Conservation (phyloP, 2,797 vertebrate genomes). For the Girardinus metallicus region DNA sequence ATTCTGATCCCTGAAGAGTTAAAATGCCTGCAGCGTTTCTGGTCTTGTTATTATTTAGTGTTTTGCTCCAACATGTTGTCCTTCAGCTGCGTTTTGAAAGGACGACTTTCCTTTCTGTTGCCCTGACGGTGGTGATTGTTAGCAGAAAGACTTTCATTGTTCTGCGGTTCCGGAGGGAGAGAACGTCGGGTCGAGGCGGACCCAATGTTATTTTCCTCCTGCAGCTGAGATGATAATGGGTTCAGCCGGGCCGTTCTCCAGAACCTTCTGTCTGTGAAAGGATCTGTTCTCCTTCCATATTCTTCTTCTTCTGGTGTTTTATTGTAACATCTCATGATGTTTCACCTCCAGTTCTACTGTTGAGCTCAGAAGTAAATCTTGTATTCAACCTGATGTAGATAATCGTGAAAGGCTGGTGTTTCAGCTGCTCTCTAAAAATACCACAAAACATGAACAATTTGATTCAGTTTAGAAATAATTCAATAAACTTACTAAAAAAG, state of each 20-base stretch:
- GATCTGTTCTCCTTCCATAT: no score
- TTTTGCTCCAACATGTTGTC: no score
- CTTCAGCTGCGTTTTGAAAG: neutral
- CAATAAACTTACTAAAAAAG: no score
- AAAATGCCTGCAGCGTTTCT: no score
- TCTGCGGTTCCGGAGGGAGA: neutral
- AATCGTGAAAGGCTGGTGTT: no score
- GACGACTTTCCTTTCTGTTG: neutral
- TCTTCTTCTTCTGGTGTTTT: neutral
- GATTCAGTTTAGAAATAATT: no score
- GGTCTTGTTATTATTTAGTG: no score
- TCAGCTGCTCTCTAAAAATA: no score
- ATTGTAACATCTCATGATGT: neutral
- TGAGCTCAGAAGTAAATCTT: neutral
- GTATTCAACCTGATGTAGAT: neutral
- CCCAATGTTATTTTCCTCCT: neutral
- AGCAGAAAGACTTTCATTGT: neutral
- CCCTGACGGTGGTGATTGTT: neutral
- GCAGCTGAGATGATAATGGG: neutral
- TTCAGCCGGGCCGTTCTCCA: neutral
- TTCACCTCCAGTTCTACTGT: neutral
- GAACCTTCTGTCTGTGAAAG: neutral
- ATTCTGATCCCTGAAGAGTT: no score
- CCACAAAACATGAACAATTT: no score
- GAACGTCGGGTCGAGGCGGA: neutral